A percentile compares a stretch with the other conserved stretches of the same genome.
Conservation (phyloP, 2,888 invertebrate species). For the Linyphia triangularis region DNA sequence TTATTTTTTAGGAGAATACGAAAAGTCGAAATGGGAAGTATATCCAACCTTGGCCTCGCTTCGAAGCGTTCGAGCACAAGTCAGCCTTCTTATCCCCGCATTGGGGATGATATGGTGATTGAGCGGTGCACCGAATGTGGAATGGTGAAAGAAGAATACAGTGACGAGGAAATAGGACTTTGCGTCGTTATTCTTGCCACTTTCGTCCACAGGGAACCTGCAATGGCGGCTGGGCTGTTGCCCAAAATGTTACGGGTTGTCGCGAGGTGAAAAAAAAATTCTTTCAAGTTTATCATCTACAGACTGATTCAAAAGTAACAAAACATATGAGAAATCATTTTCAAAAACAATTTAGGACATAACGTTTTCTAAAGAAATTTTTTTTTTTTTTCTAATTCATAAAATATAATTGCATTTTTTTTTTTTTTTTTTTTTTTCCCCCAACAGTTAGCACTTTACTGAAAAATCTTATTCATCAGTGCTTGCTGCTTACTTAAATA, state of each 20-base stretch:
- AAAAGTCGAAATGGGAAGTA: slow-evolving; percentile 74
- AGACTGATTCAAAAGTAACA: too few relatives aligned
- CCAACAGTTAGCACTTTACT: too few relatives aligned
- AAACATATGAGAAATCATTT: not conserved
- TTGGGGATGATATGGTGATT: slow-evolving; percentile 77
- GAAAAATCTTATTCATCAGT: too few relatives aligned
- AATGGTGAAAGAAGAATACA: slow-evolving; percentile 92
- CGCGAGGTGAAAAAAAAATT: slow-evolving; percentile 87
- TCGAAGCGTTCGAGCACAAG: slow-evolving; percentile 74
- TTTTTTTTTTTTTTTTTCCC: not conserved
- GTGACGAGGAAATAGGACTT: slow-evolving; percentile 96
- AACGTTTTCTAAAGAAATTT: not conserved
- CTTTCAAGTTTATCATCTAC: not conserved
- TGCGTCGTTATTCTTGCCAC: slow-evolving; percentile 96
- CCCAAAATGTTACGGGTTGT: slow-evolving; percentile 94
- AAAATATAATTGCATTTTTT: too few relatives aligned
- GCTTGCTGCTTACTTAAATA: too few relatives aligned
- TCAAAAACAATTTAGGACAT: not conserved
- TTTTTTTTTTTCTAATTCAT: too few relatives aligned
- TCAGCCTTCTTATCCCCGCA: slow-evolving; percentile 70
- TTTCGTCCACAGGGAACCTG: slow-evolving; percentile 96
- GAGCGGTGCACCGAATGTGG: slow-evolving; percentile 92
- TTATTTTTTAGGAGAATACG: slow-evolving; percentile 67
- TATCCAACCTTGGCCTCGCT: slow-evolving; percentile 36
- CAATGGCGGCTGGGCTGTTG: slow-evolving; percentile 92